Conservation (phyloP, 2,888 invertebrate genomes). For the Exephanes ischioxanthus region DNA sequence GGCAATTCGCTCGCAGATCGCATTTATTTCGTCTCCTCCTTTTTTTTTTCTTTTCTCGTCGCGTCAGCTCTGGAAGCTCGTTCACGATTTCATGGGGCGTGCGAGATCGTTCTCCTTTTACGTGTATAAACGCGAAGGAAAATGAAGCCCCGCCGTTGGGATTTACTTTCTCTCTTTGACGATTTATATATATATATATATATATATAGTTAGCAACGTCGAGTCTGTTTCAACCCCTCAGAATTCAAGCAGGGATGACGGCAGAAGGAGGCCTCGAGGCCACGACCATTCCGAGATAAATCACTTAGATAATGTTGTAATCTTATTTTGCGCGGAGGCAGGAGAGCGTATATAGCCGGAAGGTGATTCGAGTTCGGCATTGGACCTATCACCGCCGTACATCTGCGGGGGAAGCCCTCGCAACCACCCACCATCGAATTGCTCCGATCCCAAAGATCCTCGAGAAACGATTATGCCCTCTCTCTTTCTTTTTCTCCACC, state of each 20-base stretch:
- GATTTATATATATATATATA: neutral
- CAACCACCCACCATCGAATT: neutral
- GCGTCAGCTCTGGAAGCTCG: constrained; percentile 33
- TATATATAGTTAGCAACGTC: neutral
- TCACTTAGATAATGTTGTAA: constrained; percentile 70
- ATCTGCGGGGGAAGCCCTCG: constrained; percentile 1
- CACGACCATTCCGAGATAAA: constrained; percentile 66
- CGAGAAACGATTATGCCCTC: constrained; percentile 29
- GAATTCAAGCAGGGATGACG: constrained; percentile 21
- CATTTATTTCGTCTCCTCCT: neutral
- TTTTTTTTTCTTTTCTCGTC: constrained; percentile 13
- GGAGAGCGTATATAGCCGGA: constrained; percentile 14
- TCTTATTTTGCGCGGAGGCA: constrained; percentile 63
- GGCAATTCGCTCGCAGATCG: constrained; percentile 10
- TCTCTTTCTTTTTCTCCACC: neutral
- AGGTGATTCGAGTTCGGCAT: constrained; percentile 42
- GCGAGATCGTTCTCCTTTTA: constrained; percentile 19
- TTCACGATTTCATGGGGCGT: constrained; percentile 32
- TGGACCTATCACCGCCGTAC: constrained; percentile 10
- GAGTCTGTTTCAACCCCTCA: constrained; percentile 4
- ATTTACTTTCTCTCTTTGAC: constrained; percentile 16
- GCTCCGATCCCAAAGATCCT: constrained; percentile 34
- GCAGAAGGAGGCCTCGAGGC: constrained; percentile 23
- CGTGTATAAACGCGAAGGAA: constrained; percentile 18
- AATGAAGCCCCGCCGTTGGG: constrained; percentile 23